Evolutionary conservation across 2,113 vertebrate species (phyloP), one percentile per base, ranked within the genome.

Genomic region (Mesitornis unicolor): DNA sequence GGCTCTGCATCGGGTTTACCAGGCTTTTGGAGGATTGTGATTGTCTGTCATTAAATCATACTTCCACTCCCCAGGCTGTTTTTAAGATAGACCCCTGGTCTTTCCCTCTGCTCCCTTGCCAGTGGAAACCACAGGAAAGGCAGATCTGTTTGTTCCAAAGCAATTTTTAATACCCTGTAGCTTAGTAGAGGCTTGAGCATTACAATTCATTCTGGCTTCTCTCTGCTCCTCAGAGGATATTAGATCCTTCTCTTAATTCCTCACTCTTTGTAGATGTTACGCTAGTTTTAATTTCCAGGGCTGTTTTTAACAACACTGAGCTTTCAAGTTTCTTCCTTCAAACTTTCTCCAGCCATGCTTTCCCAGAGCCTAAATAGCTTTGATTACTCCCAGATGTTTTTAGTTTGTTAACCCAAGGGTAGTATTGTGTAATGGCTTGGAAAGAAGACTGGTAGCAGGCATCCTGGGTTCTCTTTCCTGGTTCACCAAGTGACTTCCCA

Each of bases 271-370:
- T 93, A 94, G 91, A 91, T 48, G 74, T 65, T 93, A 94, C 80
- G 68, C 91, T 90, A 69, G 86, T 95, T 96, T 95, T 85, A 68
- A 92, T 94, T 96, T 93, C 83, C 87, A 97, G 73, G 78, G 69
- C 85, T 77, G 76, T 45, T 91, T 96, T 96, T 83, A 86, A 95
- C 84, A 89, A 79, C 53, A 75, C 78, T 90, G 87, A 86, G 86
- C 95, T 97, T 96, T 97, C 78, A 89, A 94, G 83, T 82, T 89
- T 91, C 65, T 97, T 91, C 80, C 84, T 96, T 90, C 94, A 90
- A 86, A 96, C 93, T 95, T 96, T 94, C 95, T 89, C 84, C 85
- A 91, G 76, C 93, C 85, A 75, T 81, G 92, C 71, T 68, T 87
- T 93, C 93, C 84, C 95, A 85, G 94, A 85, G 74, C 81, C 73